Evolutionary conservation across 2,797 vertebrate genomes (phyloP).

Genomic region (Zenarchopterus dispar): DNA sequence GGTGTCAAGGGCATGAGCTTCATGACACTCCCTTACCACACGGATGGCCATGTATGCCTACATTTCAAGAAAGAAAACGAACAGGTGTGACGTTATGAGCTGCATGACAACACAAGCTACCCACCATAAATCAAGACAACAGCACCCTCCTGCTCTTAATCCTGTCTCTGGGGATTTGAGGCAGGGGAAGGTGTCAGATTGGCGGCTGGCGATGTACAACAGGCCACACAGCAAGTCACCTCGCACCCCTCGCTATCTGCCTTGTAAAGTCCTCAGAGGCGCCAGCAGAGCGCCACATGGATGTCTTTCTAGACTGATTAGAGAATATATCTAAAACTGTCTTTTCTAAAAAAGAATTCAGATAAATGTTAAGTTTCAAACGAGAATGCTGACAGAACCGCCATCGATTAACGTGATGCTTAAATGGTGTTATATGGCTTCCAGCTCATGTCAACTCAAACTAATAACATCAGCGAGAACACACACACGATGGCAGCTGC

Average conservation of each 20-base stretch:
- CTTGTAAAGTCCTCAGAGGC: constrained; percentile 52
- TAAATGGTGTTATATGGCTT: constrained; percentile 20
- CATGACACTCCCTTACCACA: neutral
- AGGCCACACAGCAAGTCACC: constrained; percentile 58
- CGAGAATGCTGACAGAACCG: neutral
- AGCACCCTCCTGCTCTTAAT: neutral
- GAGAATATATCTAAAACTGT: neutral
- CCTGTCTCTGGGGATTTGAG: constrained; percentile 34
- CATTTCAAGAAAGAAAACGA: constrained; percentile 52
- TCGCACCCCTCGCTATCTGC: constrained; percentile 60
- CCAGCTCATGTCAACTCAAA: constrained; percentile 26
- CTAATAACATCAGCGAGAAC: constrained; percentile 14
- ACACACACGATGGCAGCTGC: neutral
- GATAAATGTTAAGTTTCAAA: constrained; percentile 22
- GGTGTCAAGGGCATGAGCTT: constrained; percentile 29
- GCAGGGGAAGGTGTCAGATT: constrained; percentile 51
- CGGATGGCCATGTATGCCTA: constrained; percentile 25
- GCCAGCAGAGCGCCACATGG: constrained; percentile 28
- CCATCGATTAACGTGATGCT: constrained; percentile 1
- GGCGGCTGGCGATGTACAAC: constrained; percentile 55
- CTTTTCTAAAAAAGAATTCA: constrained; percentile 14
- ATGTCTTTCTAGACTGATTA: constrained; percentile 43
- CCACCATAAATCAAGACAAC: constrained; percentile 54
- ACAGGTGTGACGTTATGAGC: constrained; percentile 67
- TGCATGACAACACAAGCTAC: constrained; percentile 45